Conservation (phyloP, 1,140 invertebrate genomes). For the Battus philenor region DNA sequence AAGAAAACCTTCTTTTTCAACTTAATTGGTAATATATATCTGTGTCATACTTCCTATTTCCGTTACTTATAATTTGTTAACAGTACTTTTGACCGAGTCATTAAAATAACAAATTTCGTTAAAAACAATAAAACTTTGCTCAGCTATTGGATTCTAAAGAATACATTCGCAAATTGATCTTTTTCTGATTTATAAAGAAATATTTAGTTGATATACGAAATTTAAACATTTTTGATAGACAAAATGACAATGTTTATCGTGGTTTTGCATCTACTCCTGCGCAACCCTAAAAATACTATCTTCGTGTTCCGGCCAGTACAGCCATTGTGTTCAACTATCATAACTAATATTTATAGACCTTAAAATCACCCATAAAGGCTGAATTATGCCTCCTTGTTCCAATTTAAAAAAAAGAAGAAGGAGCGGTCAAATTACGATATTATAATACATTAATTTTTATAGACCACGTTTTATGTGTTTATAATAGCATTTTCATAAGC, state of each 20-base stretch:
- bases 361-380: slow-evolving; percentile 19
- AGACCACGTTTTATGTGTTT: slow-evolving; percentile 26
- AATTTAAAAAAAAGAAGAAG: slow-evolving; percentile 16
- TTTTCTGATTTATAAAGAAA: too few species aligned
- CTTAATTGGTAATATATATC: too few species aligned
- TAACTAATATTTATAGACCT: slow-evolving; percentile 18
- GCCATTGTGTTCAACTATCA: slow-evolving; percentile 3
- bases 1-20: too few species aligned
- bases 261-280: not conserved
- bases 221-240: too few species aligned
- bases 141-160: too few species aligned
- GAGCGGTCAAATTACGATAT: slow-evolving; percentile 22
- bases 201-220: too few species aligned
- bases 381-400: slow-evolving; percentile 19
- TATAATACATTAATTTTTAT: slow-evolving; percentile 27
- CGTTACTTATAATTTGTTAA: too few species aligned
- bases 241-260: not conserved
- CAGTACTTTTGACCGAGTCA: too few species aligned
- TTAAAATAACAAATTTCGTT: too few species aligned
- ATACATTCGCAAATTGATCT: too few species aligned
- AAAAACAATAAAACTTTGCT: too few species aligned
- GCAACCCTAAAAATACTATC: not conserved
- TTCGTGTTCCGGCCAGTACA: slow-evolving; percentile 3
- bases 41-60: too few species aligned
- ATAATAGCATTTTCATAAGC: slow-evolving; percentile 23